Conservation (phyloP, 2,113 vertebrate species). For the Alces alces region DNA sequence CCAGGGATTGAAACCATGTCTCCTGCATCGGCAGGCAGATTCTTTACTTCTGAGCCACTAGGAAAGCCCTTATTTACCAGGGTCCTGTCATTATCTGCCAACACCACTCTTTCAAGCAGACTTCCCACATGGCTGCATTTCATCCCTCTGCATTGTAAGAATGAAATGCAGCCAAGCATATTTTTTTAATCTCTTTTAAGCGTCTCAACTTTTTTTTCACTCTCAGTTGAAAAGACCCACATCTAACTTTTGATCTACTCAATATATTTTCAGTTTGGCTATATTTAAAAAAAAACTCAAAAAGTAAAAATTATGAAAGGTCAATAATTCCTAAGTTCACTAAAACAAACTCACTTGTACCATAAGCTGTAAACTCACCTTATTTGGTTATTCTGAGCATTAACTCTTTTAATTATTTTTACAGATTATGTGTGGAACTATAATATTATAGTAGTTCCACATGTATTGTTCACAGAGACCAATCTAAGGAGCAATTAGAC, state of each 20-base stretch:
- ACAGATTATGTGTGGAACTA: not conserved
- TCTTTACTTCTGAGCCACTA: not conserved
- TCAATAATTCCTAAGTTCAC: not conserved
- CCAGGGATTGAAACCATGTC: not conserved
- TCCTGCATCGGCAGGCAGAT: not conserved
- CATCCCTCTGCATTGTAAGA: not conserved
- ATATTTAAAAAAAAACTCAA: not conserved
- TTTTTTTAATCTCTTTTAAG: not conserved
- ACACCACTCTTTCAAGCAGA: not conserved
- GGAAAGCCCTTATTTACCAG: not conserved
- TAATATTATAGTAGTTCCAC: not conserved
- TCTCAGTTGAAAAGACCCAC: not conserved
- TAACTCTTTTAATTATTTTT: not conserved
- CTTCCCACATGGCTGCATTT: not conserved
- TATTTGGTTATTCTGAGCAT: not conserved
- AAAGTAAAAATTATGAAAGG: not conserved
- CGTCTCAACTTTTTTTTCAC: not conserved
- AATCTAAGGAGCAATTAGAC: not conserved
- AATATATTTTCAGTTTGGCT: not conserved
- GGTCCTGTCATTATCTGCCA: not conserved
- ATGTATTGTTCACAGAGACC: not conserved
- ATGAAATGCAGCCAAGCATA: not conserved
- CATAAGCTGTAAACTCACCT: not conserved
- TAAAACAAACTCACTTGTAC: not conserved
- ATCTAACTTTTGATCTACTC: not conserved